Conservation (phyloP, 2,888 invertebrate genomes). For the Suillia variegata region DNA sequence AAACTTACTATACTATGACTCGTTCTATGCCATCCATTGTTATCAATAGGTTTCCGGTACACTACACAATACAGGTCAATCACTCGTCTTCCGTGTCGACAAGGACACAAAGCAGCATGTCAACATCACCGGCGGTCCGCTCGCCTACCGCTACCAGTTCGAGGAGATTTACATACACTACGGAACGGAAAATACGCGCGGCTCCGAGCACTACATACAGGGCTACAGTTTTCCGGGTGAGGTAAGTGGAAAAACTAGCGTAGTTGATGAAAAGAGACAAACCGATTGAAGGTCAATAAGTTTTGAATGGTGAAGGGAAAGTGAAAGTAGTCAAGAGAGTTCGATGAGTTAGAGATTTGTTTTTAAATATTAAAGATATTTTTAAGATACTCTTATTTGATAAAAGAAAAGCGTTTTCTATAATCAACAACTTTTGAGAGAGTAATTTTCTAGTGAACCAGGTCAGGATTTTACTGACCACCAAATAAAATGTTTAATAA, state of each 20-base stretch:
- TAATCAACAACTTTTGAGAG: too few species aligned
- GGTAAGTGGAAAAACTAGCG: conserved; percentile 78
- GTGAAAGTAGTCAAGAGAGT: too few species aligned
- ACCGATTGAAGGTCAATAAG: neutral
- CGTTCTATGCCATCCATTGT: neutral
- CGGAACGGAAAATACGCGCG: conserved; percentile 84
- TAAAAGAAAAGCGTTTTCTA: too few species aligned
- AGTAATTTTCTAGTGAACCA: too few species aligned
- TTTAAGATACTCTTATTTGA: too few species aligned
- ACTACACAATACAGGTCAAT: conserved; percentile 92
- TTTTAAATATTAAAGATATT: too few species aligned
- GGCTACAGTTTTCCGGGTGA: conserved; percentile 96
- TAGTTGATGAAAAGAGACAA: neutral
- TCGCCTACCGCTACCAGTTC: conserved; percentile 94
- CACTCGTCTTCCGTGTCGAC: conserved; percentile 88
- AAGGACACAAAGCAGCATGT: conserved; percentile 89
- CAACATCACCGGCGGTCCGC: conserved; percentile 94
- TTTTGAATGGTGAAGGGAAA: too few species aligned
- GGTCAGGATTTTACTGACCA: too few species aligned
- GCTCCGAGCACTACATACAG: conserved; percentile 95
- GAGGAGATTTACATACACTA: conserved; percentile 96
- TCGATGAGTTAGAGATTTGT: too few species aligned
- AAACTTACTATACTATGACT: neutral
- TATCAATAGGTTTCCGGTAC: conserved; percentile 78
- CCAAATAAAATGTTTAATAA: too few species aligned